phyloP scores from a whole-genome alignment of 2,888 invertebrate species.

The Microctonus brassicae region DNA sequence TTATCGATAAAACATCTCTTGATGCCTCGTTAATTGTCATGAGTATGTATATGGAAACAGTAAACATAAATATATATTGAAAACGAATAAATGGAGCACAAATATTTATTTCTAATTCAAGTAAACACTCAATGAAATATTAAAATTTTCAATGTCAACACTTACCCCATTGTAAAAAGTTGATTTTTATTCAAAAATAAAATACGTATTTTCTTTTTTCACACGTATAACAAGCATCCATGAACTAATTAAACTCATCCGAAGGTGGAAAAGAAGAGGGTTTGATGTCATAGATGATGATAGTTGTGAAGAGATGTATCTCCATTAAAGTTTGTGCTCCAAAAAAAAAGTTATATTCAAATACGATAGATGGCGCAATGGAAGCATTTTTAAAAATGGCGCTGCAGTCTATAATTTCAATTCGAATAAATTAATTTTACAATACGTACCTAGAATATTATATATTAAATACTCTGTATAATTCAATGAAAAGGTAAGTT shows the following conservation, averaged over 20 bases:
- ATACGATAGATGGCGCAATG: no score
- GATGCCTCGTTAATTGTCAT: not conserved
- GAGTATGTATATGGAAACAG: not conserved
- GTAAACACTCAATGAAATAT: not conserved
- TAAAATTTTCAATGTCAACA: not conserved
- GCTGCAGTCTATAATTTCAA: no score
- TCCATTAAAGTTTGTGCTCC: no score
- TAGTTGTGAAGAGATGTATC: no score
- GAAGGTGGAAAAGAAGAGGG: not conserved
- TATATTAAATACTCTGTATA: no score
- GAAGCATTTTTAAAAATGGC: no score
- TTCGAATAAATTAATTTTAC: no score
- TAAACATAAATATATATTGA: not conserved
- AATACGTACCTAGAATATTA: no score
- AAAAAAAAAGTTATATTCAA: no score
- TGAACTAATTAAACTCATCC: not conserved
- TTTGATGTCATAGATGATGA: no score
- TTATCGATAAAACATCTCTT: slow-evolving; percentile 3
- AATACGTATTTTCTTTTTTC: not conserved
- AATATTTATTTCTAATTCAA: not conserved
- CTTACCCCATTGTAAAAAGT: slow-evolving; percentile 28
- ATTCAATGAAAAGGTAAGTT: no score
- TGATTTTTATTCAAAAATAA: slow-evolving; percentile 5
- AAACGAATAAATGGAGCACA: not conserved
- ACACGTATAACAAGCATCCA: not conserved